Base-by-base conservation (phyloP, 2,888 invertebrate genomes). In the Eilema depressum region DNA sequence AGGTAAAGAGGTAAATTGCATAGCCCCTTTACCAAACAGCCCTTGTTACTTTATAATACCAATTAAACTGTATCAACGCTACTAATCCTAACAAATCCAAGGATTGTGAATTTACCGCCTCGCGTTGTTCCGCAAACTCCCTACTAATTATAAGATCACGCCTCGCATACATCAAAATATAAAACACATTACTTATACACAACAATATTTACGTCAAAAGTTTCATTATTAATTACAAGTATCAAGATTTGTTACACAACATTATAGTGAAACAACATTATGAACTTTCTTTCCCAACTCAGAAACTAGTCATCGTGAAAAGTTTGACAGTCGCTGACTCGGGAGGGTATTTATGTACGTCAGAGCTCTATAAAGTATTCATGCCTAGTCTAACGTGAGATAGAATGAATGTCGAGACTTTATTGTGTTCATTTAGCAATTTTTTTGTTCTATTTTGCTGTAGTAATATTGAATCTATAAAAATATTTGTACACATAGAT, bases 321-420 rank as follows among this genome's bases (percentile, higher is more conserved):
- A 76, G 66, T 80, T 78, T 79, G 78, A 79, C 78, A 79, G 70
- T 53, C 57, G 62, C 77, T 75, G 80, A 79, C 78, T 33, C 65
- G 37, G 64, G 41, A 25, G 12, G 17, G 20, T n/a, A 53, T 53
- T 53, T 47, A 75, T 71, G 79, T 74, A 75, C 70, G 74, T 72
- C 77, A 71, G 61, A 68, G 67, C 60, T 66, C 62, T 71, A 70
- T 62, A 23, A 30, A 78, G 69, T 61, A 65, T 72, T 72, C 60
- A 57, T 69, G 63, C n/a, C 17, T 60, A 41, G 28, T 61, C 47
- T 61, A 53, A 47, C 23, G n/a, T 47, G 28, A 28, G 41, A 47
- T 60, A 28, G 47, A 60, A 47, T 30, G 28, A 23, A 41, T 26
- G 37, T 47, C 10, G 30, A 61, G 26, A 26, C n/a, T 60, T 10